Evolutionary conservation across 2,113 vertebrate genomes (phyloP).

Genomic region (Ophiodon elongatus): DNA sequence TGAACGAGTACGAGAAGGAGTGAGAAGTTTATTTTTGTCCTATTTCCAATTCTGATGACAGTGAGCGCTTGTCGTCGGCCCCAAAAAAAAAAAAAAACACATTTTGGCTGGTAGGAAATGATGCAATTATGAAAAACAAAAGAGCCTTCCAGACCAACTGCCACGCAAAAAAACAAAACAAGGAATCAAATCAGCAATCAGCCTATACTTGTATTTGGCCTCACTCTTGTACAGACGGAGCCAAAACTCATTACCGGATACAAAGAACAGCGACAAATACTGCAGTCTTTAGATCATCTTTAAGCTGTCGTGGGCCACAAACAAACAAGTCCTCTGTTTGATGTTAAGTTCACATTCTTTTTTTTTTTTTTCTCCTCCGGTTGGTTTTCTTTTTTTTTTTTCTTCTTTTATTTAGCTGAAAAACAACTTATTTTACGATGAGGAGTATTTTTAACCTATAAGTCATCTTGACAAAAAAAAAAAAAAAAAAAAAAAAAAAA

Average conservation of each 20-base stretch:
- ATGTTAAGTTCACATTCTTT: constrained; percentile 27
- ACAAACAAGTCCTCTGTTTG: constrained; percentile 44
- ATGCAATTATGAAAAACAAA: constrained; percentile 15
- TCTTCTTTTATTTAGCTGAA: background rate
- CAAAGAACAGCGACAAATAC: constrained; percentile 18
- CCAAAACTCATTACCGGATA: constrained; percentile 47
- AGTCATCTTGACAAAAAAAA: constrained; percentile 21
- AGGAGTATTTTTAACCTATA: constrained; percentile 53
- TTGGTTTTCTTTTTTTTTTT: constrained; percentile 22
- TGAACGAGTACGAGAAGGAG: too few relatives aligned
- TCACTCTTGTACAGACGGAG: constrained; percentile 19
- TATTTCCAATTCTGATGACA: background rate
- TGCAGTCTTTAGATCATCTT: constrained; percentile 39
- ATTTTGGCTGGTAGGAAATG: background rate
- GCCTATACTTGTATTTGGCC: constrained; percentile 20
- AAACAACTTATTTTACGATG: constrained; percentile 29
- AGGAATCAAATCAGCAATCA: constrained; percentile 15
- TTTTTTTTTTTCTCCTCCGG: constrained; percentile 13
- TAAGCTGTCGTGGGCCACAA: constrained; percentile 37
- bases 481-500: background rate
- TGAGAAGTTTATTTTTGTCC: background rate
- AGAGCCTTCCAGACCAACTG: background rate
- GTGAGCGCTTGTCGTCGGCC: background rate
- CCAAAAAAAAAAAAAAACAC: constrained; percentile 6
- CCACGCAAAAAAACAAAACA: background rate